These are phyloP conservation scores for Schizaphis graminum DNA, from an alignment of 2,888 invertebrate genomes.

Conservation along the genomic window DNA sequence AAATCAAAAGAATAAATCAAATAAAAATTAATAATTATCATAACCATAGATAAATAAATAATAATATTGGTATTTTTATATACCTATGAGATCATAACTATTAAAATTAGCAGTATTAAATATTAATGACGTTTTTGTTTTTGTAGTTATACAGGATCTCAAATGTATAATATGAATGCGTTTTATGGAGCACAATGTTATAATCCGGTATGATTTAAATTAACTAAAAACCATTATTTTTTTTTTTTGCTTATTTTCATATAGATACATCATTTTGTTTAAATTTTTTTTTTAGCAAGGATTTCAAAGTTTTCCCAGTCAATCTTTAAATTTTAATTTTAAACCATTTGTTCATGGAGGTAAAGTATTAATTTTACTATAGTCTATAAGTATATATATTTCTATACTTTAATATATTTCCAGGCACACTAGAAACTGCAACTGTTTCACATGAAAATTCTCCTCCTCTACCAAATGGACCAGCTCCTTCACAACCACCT, in stretches of 20 bases:
- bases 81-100: too few relatives aligned
- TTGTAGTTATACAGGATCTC: slow-evolving; percentile 48
- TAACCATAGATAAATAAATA: too few relatives aligned
- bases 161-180: slow-evolving; percentile 56
- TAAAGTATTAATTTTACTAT: slow-evolving; percentile 29
- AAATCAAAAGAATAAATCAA: too few relatives aligned
- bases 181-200: slow-evolving; percentile 51
- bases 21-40: too few relatives aligned
- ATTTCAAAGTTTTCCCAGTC: slow-evolving; percentile 56
- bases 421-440: slow-evolving; percentile 53
- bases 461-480: slow-evolving; percentile 76
- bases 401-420: slow-evolving; percentile 29
- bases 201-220: slow-evolving; percentile 35
- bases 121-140: neutral
- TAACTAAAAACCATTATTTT: neutral
- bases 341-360: slow-evolving; percentile 59
- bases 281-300: slow-evolving; percentile 33
- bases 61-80: too few relatives aligned
- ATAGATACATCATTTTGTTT: neutral
- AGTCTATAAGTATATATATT: neutral
- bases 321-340: slow-evolving; percentile 29
- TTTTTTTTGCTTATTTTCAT: neutral
- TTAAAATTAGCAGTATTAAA: neutral
- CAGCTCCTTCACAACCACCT: slow-evolving; percentile 71
- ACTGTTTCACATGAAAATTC: slow-evolving; percentile 69